Conservation (phyloP, 2,113 vertebrate species). For the Leptosomus discolor region DNA sequence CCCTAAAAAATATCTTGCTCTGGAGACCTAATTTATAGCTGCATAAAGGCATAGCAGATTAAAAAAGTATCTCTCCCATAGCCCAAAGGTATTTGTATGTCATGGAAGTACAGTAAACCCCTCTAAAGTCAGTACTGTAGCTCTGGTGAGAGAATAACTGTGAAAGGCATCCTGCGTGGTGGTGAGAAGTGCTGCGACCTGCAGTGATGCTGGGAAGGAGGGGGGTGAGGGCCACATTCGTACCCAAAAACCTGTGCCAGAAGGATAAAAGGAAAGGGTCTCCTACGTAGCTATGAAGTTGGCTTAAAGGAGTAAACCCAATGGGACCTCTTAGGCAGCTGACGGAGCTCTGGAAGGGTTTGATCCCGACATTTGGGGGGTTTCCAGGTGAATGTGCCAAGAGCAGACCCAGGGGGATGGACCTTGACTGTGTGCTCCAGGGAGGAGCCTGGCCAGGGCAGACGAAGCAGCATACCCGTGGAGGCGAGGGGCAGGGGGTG, state of each 20-base stretch:
- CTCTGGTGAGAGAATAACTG: background rate
- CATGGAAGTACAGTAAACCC: background rate
- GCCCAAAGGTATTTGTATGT: background rate
- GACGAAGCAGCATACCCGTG: fast-evolving
- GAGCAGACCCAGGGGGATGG: background rate
- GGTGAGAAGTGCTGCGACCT: background rate
- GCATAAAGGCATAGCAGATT: background rate
- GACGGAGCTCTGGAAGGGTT: background rate
- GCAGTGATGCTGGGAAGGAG: background rate
- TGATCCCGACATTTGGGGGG: fast-evolving
- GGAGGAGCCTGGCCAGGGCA: background rate
- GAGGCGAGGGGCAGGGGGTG: background rate
- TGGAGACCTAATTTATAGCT: background rate
- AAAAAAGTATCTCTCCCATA: background rate
- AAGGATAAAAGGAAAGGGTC: background rate
- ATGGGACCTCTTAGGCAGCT: background rate
- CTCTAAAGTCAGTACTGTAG: background rate
- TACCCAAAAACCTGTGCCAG: background rate
- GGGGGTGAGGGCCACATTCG: fast-evolving
- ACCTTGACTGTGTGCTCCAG: background rate
- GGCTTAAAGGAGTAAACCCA: background rate
- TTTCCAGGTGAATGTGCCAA: background rate
- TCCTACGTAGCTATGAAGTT: background rate
- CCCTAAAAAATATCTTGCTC: background rate
- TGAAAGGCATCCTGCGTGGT: background rate